Evolutionary conservation across 2,797 vertebrate genomes (phyloP).

Genomic region (Cuculus canorus): DNA sequence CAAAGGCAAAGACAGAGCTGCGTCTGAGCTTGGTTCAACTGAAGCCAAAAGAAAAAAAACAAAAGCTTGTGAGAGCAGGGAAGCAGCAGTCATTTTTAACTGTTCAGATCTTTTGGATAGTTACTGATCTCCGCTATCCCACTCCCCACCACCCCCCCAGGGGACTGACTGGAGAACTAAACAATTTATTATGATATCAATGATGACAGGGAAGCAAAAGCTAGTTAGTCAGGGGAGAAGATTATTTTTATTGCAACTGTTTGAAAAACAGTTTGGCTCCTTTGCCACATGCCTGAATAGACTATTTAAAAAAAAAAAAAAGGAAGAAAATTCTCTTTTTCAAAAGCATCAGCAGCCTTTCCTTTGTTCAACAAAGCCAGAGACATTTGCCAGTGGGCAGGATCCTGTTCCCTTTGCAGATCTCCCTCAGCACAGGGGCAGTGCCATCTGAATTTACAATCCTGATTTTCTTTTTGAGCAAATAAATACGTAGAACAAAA

Average conservation of each 20-base stretch:
- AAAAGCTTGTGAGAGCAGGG: neutral
- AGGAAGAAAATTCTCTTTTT: neutral
- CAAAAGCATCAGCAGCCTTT: neutral
- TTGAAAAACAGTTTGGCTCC: slow-evolving; percentile 8
- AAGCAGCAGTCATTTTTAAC: neutral
- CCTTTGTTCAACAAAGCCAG: neutral
- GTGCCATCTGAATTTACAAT: neutral
- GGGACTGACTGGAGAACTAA: neutral
- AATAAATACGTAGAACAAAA: neutral
- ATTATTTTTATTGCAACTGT: slow-evolving; percentile 16
- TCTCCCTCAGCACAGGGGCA: neutral
- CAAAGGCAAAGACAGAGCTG: neutral
- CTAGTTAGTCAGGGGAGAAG: slow-evolving; percentile 18
- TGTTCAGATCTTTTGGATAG: neutral
- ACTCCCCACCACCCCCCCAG: neutral
- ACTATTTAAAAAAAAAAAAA: neutral
- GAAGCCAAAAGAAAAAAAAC: neutral
- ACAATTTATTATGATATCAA: slow-evolving; percentile 21
- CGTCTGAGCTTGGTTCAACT: neutral
- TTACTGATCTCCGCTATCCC: neutral
- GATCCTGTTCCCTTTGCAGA: neutral
- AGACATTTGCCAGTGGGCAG: neutral
- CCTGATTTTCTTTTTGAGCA: neutral
- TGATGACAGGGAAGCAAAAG: slow-evolving; percentile 30
- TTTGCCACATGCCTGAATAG: neutral